Conservation (phyloP, 1,140 invertebrate genomes). For the Orchestia grillus region DNA sequence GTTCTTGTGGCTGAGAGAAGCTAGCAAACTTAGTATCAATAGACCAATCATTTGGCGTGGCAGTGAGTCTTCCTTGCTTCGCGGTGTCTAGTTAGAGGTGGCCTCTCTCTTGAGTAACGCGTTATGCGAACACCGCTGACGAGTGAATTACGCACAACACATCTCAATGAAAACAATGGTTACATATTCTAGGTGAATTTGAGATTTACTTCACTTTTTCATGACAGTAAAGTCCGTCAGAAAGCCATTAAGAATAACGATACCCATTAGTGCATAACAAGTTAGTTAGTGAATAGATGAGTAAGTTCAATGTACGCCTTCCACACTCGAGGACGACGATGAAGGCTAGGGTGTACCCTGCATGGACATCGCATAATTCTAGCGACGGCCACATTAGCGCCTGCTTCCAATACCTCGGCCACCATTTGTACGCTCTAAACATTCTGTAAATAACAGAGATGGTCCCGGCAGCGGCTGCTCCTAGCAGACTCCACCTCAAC, state of each 20-base stretch:
- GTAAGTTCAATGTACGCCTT: neutral
- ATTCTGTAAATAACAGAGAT: neutral
- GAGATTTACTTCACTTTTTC: neutral
- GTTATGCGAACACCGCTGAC: neutral
- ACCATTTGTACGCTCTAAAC: neutral
- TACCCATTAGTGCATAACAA: neutral
- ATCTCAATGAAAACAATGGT: neutral
- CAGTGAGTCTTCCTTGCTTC: neutral
- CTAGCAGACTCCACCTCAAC: neutral
- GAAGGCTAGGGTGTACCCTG: neutral
- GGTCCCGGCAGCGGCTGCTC: neutral
- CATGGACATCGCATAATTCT: neutral
- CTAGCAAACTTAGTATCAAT: neutral
- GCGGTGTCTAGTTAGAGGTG: neutral
- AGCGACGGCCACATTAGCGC: neutral
- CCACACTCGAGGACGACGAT: neutral
- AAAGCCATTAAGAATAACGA: neutral
- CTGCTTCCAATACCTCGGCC: neutral
- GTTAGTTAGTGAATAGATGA: neutral
- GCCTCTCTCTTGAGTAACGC: neutral
- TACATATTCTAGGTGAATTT: neutral
- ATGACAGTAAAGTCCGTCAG: neutral
- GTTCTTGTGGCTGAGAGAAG: neutral
- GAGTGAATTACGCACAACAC: neutral
- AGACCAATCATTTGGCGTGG: slow-evolving; percentile 7